Base-by-base conservation (phyloP, 2,113 vertebrate genomes). In the Neoarius graeffei region DNA sequence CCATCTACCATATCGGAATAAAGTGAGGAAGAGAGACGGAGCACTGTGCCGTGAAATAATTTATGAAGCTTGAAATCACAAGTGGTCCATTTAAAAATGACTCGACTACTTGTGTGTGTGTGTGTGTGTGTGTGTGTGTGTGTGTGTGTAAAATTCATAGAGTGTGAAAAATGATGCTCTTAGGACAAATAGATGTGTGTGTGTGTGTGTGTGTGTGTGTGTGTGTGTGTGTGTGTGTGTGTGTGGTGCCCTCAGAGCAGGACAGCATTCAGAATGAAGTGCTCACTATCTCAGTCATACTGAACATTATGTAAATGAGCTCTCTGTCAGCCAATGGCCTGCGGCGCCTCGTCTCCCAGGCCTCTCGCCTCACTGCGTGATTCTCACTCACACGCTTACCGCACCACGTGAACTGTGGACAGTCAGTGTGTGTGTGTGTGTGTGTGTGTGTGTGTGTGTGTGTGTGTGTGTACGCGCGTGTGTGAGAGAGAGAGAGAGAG, bases 301-400 rank as follows among this genome's bases (percentile, higher is more conserved):
- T 69, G 81, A 77, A 77, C 83, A 89, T 91, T 91, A 91, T 91
- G 86, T 67, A 91, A 86, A 91, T 89, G 56, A 81, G 81, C 84
- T 83, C 42, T 77, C 84, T 89, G 74, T 89, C 86, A 89, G 73
- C 88, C 80, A 86, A 83, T 87, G 88, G 83, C 90, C 90, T 83
- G 69, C 82, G 81, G 88, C 86, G 54, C 50, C 81, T 86, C 83
- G 77, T 90, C 85, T 84, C 76, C 71, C 83, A 25, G 84, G 86
- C 66, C 71, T 84, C 80, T 87, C 23, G 27, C 87, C 76, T 90
- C 87, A 86, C 87, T 87, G 73, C 89, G 80, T 89, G 85, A 84
- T 87, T 89, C 85, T 89, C 86, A 83, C 85, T 86, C 89, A 85
- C 86, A 85, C 71, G 86, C 83, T 80, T 54, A 86, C 73, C 30